These are phyloP conservation scores for Antidorcas marsupialis DNA, from an alignment of 2,113 vertebrate species.

Conservation along the genomic window DNA sequence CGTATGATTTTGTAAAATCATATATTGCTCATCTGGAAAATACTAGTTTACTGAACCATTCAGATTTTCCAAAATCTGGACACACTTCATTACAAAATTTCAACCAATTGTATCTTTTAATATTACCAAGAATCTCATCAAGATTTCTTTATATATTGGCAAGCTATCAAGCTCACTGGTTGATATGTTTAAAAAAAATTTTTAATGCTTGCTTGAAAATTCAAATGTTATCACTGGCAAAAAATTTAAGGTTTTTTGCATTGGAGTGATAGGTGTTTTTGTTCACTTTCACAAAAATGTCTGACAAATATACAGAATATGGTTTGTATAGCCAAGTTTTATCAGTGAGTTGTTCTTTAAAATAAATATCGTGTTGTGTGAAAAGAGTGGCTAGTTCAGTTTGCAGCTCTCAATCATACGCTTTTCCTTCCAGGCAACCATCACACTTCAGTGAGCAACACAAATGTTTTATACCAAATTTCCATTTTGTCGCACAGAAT, in stretches of 20 bases:
- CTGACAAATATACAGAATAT: background rate
- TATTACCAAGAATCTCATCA: background rate
- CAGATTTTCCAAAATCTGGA: background rate
- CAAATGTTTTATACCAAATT: background rate
- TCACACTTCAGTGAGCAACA: background rate
- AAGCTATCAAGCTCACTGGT: background rate
- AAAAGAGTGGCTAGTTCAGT: background rate
- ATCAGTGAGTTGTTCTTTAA: background rate
- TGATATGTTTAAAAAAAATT: background rate
- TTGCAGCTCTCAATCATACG: background rate
- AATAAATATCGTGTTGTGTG: background rate
- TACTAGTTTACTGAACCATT: background rate
- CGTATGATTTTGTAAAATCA: background rate
- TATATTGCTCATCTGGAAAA: background rate
- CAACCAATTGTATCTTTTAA: background rate
- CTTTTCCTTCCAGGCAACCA: background rate
- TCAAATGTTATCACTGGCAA: background rate
- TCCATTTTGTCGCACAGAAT: background rate
- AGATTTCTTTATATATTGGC: background rate
- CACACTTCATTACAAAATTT: background rate
- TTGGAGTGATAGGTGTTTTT: background rate
- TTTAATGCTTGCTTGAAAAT: constrained; percentile 36
- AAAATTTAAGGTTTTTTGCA: background rate
- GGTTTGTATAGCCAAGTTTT: background rate
- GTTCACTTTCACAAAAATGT: background rate